These are phyloP conservation scores for Gastracanthus pulcherrimus DNA, from an alignment of 2,888 invertebrate species.

Conservation along the genomic window DNA sequence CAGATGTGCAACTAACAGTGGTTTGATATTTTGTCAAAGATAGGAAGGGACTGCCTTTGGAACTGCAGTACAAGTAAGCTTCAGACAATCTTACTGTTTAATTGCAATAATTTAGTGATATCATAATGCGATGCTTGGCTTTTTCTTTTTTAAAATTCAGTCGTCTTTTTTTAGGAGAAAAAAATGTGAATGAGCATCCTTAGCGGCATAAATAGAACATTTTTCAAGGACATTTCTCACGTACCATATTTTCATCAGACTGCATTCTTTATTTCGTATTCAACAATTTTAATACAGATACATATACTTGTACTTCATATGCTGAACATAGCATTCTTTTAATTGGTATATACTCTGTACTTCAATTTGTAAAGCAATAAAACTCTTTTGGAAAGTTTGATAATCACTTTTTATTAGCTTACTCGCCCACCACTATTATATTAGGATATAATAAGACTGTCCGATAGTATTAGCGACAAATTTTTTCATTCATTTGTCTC, in stretches of 20 bases:
- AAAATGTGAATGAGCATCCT: conserved; percentile 51
- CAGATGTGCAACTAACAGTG: neutral
- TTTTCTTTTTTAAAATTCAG: conserved; percentile 44
- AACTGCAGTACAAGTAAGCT: conserved; percentile 21
- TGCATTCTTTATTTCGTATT: conserved; percentile 1
- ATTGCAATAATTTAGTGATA: conserved; percentile 12
- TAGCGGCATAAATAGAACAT: conserved; percentile 35
- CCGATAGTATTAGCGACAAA: neutral
- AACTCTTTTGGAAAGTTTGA: neutral
- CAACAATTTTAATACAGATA: neutral
- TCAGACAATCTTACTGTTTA: neutral
- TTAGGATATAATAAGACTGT: neutral
- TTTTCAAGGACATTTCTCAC: conserved; percentile 42
- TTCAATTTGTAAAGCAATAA: neutral
- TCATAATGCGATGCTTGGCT: conserved; percentile 40
- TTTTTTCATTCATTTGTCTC: neutral
- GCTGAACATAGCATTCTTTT: too few species aligned
- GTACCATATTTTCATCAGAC: conserved; percentile 17
- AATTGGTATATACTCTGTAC: too few species aligned
- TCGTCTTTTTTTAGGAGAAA: conserved; percentile 43
- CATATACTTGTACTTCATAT: neutral
- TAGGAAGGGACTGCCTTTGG: neutral
- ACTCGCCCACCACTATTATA: neutral
- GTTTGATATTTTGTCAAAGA: neutral
- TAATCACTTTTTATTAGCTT: neutral